A percentile compares a stretch with the other conserved stretches of the same genome.
These are phyloP conservation scores for Oenanthe oenanthe DNA, from an alignment of 2,113 vertebrate species.

Conservation along the genomic window DNA sequence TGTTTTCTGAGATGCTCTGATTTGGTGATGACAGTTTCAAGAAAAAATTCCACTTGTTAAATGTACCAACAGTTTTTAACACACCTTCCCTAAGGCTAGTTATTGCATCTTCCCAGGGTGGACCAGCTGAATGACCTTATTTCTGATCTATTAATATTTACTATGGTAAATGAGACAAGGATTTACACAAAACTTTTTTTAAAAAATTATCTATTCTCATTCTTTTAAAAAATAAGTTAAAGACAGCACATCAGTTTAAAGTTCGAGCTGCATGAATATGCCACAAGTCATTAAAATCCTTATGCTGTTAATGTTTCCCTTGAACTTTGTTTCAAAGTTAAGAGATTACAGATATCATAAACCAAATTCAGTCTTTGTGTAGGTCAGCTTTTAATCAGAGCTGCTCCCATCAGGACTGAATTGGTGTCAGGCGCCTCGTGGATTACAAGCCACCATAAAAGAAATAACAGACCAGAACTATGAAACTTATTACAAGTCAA, in stretches of 20 bases:
- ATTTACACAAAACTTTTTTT: not conserved
- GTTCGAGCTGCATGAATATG: not conserved
- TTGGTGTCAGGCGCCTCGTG: not conserved
- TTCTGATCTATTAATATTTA: not conserved
- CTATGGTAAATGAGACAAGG: not conserved
- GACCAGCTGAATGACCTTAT: not conserved
- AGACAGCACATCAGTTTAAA: not conserved
- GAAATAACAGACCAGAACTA: conserved; percentile 41
- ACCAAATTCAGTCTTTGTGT: conserved; percentile 39
- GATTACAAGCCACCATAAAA: conserved; percentile 15
- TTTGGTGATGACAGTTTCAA: not conserved
- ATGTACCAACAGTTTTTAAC: not conserved
- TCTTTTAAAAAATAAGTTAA: not conserved
- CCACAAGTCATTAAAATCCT: conserved; percentile 43
- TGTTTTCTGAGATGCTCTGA: not conserved
- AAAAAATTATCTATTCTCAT: not conserved
- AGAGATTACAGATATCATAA: conserved; percentile 34
- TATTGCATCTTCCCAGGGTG: not conserved
- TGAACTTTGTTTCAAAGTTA: conserved; percentile 34
- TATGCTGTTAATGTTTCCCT: conserved; percentile 69
- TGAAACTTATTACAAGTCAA: conserved; percentile 62
- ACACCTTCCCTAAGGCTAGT: not conserved
- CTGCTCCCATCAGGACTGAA: conserved; percentile 33
- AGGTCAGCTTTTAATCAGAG: not conserved
- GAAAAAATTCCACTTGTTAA: not conserved